phyloP scores from a whole-genome alignment of 2,888 invertebrate species.

The Parapristionchus giblindavisi region DNA sequence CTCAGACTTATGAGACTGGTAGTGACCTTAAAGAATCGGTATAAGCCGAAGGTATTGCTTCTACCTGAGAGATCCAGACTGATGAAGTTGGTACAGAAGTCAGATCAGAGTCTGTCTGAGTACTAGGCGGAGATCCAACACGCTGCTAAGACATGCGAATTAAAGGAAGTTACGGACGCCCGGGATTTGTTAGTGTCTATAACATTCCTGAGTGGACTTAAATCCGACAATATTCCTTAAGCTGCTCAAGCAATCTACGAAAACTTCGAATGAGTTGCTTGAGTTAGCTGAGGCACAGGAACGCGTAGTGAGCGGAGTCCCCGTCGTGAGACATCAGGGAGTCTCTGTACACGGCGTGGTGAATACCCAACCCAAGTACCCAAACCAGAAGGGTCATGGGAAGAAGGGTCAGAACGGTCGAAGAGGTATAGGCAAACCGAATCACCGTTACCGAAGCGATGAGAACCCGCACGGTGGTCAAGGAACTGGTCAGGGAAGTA shows the following conservation, averaged over 20 bases:
- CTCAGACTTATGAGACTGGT: constrained; percentile 24
- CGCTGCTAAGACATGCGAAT: constrained; percentile 18
- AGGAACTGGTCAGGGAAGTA: neutral
- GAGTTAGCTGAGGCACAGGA: constrained; percentile 21
- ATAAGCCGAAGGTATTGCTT: constrained; percentile 4
- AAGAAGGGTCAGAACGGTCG: too few relatives aligned
- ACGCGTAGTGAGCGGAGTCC: constrained; percentile 5
- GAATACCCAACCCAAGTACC: neutral
- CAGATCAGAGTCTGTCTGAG: neutral
- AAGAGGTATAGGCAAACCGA: too few relatives aligned
- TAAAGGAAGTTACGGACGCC: constrained; percentile 8
- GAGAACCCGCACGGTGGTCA: too few relatives aligned
- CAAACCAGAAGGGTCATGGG: neutral
- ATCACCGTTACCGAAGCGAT: too few relatives aligned
- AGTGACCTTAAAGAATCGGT: neutral
- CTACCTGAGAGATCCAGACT: constrained; percentile 16
- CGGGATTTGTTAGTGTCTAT: constrained; percentile 3
- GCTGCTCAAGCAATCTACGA: constrained; percentile 1
- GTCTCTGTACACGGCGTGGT: neutral
- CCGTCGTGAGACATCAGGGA: neutral
- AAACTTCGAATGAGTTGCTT: neutral
- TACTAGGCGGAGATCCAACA: constrained; percentile 5
- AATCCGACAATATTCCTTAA: neutral
- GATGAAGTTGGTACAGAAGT: neutral
- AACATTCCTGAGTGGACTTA: constrained; percentile 23